phyloP scores from a whole-genome alignment of 2,113 vertebrate genomes.

The Cyanoramphus novaezelandiae region DNA sequence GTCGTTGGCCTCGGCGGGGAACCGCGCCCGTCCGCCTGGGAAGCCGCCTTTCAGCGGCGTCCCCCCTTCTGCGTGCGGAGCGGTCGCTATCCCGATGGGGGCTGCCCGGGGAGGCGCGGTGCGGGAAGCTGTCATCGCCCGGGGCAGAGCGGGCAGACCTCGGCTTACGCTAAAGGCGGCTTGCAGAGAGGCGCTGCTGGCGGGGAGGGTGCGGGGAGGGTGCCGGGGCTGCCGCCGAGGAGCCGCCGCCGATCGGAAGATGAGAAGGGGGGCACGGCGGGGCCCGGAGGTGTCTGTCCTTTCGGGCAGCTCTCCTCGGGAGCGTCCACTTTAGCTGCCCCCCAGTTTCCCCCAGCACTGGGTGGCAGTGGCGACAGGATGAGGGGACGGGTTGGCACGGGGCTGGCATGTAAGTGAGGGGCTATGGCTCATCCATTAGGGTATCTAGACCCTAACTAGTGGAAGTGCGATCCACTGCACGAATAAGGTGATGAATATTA shows the following conservation, averaged over 20 bases:
- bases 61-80: background rate
- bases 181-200: background rate
- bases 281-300: background rate
- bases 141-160: background rate
- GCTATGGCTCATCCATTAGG: background rate
- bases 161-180: background rate
- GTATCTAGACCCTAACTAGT: no score
- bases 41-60: background rate
- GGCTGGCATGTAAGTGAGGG: accelerated
- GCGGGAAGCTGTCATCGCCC: accelerated
- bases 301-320: background rate
- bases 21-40: accelerated
- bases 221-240: no score
- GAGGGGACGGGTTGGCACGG: background rate
- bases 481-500: background rate
- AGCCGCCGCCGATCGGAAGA: no score
- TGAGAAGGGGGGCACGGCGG: background rate
- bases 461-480: background rate
- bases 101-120: background rate
- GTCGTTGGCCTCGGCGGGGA: background rate
- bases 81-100: background rate
- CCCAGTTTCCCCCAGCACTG: no score
- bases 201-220: accelerated
- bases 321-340: background rate
- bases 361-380: accelerated